Evolutionary conservation across 2,797 vertebrate genomes (phyloP).

Genomic region (Lagocephalus sceleratus): DNA sequence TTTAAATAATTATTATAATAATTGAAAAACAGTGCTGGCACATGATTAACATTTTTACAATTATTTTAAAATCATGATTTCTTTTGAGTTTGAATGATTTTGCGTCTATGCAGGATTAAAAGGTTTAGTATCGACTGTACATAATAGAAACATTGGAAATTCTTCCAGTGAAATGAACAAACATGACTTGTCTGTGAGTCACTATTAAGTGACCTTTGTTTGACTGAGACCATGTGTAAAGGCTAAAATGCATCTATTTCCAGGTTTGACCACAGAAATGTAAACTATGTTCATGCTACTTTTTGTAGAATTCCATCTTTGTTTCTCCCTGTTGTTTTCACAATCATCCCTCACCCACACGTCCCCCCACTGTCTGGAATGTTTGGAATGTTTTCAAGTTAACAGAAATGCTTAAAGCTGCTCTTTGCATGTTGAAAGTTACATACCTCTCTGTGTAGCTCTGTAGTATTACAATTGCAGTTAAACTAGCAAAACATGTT

Average conservation of each 20-base stretch:
- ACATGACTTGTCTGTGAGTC: background rate
- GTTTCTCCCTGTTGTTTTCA: constrained; percentile 54
- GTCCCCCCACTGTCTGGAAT: constrained; percentile 76
- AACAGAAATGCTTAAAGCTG: constrained; percentile 61
- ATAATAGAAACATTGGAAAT: no score
- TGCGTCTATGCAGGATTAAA: no score
- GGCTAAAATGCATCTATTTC: constrained; percentile 24
- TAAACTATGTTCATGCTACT: constrained; percentile 56
- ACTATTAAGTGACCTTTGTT: background rate
- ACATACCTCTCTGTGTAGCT: constrained; percentile 28
- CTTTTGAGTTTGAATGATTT: no score
- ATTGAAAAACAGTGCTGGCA: no score
- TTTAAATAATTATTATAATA: no score
- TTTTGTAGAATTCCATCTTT: constrained; percentile 18
- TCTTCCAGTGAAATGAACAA: constrained; percentile 18
- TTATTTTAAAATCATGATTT: no score
- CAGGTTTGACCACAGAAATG: constrained; percentile 65
- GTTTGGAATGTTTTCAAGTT: constrained; percentile 79
- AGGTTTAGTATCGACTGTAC: no score
- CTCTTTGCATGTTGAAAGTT: constrained; percentile 65
- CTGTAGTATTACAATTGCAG: constrained; percentile 15
- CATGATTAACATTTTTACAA: no score
- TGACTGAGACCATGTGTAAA: constrained; percentile 1
- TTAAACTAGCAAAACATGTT: background rate
- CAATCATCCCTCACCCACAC: constrained; percentile 46